Conservation (phyloP, 2,888 invertebrate genomes). For the Rhagonycha lutea region DNA sequence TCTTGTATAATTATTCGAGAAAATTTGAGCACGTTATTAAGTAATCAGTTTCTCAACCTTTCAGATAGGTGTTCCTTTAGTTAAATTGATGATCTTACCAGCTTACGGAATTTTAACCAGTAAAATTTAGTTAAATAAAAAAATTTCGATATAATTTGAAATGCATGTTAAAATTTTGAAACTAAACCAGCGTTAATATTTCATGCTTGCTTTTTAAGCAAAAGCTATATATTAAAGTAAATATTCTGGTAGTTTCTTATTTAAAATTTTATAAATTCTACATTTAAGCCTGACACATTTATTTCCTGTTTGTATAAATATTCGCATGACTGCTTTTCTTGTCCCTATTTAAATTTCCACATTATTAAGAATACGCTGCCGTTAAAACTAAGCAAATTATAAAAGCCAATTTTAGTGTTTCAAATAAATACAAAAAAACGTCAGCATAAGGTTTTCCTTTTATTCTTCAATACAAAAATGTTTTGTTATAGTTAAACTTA, state of each 20-base stretch:
- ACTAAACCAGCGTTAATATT: background rate
- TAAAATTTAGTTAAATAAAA: background rate
- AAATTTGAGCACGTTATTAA: background rate
- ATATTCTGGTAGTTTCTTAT: background rate
- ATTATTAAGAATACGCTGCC: background rate
- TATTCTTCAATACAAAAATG: background rate
- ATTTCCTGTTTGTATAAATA: constrained; percentile 6
- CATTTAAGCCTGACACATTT: constrained; percentile 5
- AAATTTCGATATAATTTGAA: background rate
- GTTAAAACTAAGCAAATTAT: background rate
- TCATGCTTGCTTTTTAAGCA: background rate
- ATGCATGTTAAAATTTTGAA: background rate
- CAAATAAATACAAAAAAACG: background rate
- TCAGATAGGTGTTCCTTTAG: background rate
- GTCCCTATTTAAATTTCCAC: constrained; percentile 6
- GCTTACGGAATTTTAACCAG: background rate
- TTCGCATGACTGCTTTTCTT: constrained; percentile 9
- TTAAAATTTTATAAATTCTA: constrained; percentile 8
- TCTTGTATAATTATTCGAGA: background rate
- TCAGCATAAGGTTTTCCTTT: background rate
- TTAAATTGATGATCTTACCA: background rate
- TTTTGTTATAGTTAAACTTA: background rate
- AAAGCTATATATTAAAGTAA: background rate
- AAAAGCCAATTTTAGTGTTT: background rate
- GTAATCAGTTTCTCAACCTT: background rate